Percentiles rank a stretch among this genome's conserved stretches.
Conservation (phyloP, 92 coral and sea anemone genomes). For the Pocillopora grandis region DNA sequence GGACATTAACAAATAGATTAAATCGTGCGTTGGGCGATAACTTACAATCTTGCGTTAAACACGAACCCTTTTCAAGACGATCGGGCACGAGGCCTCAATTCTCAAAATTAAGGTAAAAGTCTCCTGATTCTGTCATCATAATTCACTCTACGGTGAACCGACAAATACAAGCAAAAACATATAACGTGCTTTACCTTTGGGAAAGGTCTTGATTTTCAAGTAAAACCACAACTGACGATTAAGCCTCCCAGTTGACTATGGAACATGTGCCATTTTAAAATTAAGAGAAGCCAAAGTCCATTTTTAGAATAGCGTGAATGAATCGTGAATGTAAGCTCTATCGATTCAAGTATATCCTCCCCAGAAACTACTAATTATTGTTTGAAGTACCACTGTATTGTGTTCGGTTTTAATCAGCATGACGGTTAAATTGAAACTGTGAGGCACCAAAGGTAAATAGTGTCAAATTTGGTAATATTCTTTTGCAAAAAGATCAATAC, state of each 20-base stretch:
- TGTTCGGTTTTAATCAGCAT: not conserved
- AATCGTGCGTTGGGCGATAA: too few species aligned
- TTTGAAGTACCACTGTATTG: not conserved
- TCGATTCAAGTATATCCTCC: not conserved
- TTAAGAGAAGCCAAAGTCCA: not conserved
- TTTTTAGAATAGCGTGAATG: not conserved
- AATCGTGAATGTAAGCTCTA: not conserved
- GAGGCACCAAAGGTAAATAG: not conserved
- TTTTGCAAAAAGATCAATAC: not conserved
- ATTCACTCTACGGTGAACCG: not conserved
- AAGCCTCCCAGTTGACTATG: too few species aligned
- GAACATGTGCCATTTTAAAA: not conserved
- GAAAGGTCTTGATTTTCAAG: not conserved
- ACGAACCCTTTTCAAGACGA: too few species aligned
- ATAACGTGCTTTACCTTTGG: not conserved
- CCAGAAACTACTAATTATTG: not conserved
- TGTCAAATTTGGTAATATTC: constrained; percentile 3
- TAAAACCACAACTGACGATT: too few species aligned
- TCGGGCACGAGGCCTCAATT: too few species aligned
- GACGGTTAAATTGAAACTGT: constrained; percentile 1
- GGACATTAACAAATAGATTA: too few species aligned
- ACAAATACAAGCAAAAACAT: not conserved
- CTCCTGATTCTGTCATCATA: too few species aligned
- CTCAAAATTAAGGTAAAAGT: too few species aligned
- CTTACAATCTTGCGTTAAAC: too few species aligned